Base-by-base conservation (phyloP, 2,113 vertebrate genomes). In the Acinonyx jubatus region DNA sequence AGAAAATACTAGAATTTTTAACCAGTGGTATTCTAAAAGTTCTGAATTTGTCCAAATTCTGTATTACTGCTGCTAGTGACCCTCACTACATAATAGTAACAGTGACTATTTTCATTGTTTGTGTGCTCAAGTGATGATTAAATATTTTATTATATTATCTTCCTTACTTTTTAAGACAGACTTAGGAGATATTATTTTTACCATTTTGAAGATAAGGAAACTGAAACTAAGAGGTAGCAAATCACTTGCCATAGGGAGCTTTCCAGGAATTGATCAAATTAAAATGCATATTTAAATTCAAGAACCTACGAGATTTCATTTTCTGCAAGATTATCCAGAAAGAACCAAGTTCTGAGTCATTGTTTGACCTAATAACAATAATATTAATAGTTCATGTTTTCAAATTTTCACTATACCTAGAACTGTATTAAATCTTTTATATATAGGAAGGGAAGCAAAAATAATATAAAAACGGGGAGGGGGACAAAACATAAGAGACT, bases 231-330 rank as follows among this genome's bases (percentile, higher is more conserved):
- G 7, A 61, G 41, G 7, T 65, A 41, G 4, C 45, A 91, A 91
- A 79, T n/a, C 55, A 33, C 11, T 96, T 79, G 4, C 19, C 21
- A 10, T 71, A 94, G 33, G 29, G 21, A 79, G 0, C 18, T 88
- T 5, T 9, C 41, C 7, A 73, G 41, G 16, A 97, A 33, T 66
- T 18, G 2, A 38, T 57, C 11, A 89, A 95, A 87, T 84, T 66
- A 92, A 89, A 94, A 84, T 84, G 61, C 57, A 69, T 23, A 78
- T 85, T 89, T 89, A 29, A 89, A 89, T 14, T 74, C 50, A 86
- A 96, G 27, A 55, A 50, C 1, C 41, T 52, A 74, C 84, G 66
- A 4, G 55, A 76, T 45, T 76, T 86, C 5, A 79, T 79, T n/a
- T 27, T 73, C 41, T 33, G 45, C 12, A 48, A 50, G 11, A 45